Evolutionary conservation across 2,888 invertebrate species (phyloP), one percentile per base, ranked within the genome.

Genomic region (Diplolepis rosae): DNA sequence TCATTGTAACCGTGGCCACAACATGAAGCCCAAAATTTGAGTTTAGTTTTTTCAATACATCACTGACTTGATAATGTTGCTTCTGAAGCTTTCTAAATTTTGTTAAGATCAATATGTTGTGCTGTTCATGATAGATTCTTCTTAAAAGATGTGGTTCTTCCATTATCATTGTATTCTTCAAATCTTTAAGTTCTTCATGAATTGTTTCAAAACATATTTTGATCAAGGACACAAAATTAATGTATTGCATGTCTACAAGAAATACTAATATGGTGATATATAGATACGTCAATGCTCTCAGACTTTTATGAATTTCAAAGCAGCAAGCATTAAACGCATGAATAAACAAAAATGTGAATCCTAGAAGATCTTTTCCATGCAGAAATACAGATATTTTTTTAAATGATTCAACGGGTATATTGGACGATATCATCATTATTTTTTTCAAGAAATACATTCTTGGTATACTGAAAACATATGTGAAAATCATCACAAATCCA

Each of bases 131-230:
- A 56, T 85, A 86, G 1, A 81, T 75, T n/a, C 85, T 76, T 11
- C 86, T 76, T 4, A 86, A 74, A 1, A 86, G 69, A 74, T 86
- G 85, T 1, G 82, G 81, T n/a, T 80, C 79, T 28, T 85, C 83
- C 5, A 66, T 77, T 0, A 73, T 32, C 2, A 81, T 42, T 27
- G 69, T 73, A 0, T 74, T 51, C 48, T 77, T 80, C 2, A 86
- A 54, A 3, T 73, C 69, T 0, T 68, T 5, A 0, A 86, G 69
- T 22, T 80, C 80, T 1, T 82, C 75, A 27, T 84, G 82, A 13
- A 84, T 75, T 1, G 66, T 70, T 11, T 75, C 56, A 68, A 85
- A 85, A 30, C 82, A 85, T 0, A 70, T 54, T 1, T 75, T 76
- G n/a, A 85, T n/a, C 7, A 84, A 71, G 18, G 71, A 77, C 0